Evolutionary conservation across 1,140 invertebrate genomes (phyloP).

Genomic region (Drosophila insularis): DNA sequence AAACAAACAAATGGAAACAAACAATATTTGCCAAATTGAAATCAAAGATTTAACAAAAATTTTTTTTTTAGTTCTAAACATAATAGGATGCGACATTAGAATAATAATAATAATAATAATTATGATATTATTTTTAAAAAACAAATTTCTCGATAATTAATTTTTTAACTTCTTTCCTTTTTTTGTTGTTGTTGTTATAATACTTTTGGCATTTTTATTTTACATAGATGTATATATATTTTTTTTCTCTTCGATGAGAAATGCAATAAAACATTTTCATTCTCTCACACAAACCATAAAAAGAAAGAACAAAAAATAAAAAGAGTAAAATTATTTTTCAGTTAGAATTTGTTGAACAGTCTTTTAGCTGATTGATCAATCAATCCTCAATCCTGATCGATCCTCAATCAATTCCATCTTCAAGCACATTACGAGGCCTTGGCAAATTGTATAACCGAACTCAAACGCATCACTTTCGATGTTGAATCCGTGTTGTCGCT

Average conservation of each 20-base stretch:
- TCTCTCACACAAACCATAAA: constrained; percentile 6
- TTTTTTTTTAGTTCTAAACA: constrained; percentile 28
- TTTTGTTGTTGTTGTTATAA: constrained; percentile 49
- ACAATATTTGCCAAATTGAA: constrained; percentile 22
- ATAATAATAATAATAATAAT: constrained; percentile 10
- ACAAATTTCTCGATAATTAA: constrained; percentile 39
- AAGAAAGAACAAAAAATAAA: constrained; percentile 11
- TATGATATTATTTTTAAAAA: constrained; percentile 46
- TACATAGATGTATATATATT: constrained; percentile 53
- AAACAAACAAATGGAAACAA: constrained; percentile 22
- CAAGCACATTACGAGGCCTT: constrained; percentile 84
- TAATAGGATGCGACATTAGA: constrained; percentile 30
- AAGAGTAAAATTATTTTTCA: constrained; percentile 64
- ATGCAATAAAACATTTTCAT: constrained; percentile 12
- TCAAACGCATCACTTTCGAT: constrained; percentile 85
- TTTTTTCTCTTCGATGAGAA: constrained; percentile 34
- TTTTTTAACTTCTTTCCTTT: neutral
- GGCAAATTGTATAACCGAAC: constrained; percentile 92
- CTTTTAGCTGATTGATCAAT: constrained; percentile 61
- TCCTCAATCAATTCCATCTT: constrained; percentile 18
- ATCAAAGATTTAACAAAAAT: constrained; percentile 58
- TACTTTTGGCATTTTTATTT: constrained; percentile 76
- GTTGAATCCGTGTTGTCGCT: constrained; percentile 12
- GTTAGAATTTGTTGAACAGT: constrained; percentile 72
- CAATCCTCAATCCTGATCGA: constrained; percentile 26